phyloP scores from a whole-genome alignment of 2,888 invertebrate genomes.

The Gonocerus acuteangulatus region DNA sequence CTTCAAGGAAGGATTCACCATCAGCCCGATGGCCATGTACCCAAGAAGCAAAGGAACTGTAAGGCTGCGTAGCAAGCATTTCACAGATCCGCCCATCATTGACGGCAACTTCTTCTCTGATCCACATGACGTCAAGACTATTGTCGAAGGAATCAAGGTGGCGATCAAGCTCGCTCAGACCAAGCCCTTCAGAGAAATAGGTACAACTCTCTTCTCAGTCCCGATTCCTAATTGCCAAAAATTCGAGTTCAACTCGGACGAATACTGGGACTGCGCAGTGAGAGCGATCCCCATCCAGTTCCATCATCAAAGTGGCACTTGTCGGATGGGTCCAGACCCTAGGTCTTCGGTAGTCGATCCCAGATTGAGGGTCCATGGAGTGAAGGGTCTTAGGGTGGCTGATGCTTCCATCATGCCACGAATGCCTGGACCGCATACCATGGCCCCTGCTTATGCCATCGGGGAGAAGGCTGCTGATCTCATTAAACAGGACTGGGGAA shows the following conservation, averaged over 20 bases:
- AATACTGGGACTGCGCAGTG: constrained; percentile 68
- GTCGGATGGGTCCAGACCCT: constrained; percentile 39
- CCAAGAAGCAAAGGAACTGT: constrained; percentile 69
- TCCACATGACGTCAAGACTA: constrained; percentile 56
- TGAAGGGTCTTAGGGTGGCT: constrained; percentile 46
- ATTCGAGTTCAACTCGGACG: constrained; percentile 53
- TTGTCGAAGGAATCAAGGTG: constrained; percentile 55
- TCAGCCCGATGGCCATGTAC: constrained; percentile 65
- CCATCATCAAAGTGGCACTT: constrained; percentile 52
- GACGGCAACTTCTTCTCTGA: constrained; percentile 68
- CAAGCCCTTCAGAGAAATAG: constrained; percentile 49
- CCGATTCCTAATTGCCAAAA: constrained; percentile 63
- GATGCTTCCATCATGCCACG: constrained; percentile 53
- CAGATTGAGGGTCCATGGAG: constrained; percentile 45
- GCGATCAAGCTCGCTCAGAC: constrained; percentile 51
- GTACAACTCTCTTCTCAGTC: constrained; percentile 48
- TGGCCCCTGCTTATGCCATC: constrained; percentile 51
- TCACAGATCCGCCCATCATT: constrained; percentile 67
- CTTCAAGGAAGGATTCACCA: constrained; percentile 54
- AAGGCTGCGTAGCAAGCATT: constrained; percentile 47
- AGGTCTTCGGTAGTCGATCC: constrained; percentile 39
- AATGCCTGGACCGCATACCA: constrained; percentile 51
- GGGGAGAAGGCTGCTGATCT: constrained; percentile 52
- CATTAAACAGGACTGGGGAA: constrained; percentile 40
- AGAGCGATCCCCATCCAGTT: constrained; percentile 62